Evolutionary conservation across 2,797 vertebrate genomes (phyloP), one percentile per base, ranked within the genome.

Genomic region (Megaceryle alcyon): DNA sequence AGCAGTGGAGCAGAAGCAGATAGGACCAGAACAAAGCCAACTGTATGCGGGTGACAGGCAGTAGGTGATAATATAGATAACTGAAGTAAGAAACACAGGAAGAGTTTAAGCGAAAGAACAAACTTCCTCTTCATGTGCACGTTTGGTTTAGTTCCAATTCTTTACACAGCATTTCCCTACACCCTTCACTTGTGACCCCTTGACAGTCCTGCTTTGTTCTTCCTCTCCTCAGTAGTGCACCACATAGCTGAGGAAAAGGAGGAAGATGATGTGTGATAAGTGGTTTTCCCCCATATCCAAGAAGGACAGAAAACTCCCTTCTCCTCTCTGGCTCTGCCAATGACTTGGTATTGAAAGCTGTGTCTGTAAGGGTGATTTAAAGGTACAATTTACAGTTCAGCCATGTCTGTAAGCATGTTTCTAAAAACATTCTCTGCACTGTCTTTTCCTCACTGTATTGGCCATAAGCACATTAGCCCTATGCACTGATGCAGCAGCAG

Each of bases 161-260:
- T 70, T 80, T 26, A 28, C 3, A 3, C 4, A 63, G 59, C 10
- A 17, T 28, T 56, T 78, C 68, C 28, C 35, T 26, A 6, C 0
- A 0, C 6, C 16, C 28, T 37, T 15, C 23, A 60, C 19, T 41
- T 51, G 10, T 21, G 43, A 72, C 12, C 18, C 72, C 41, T 33
- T 28, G 66, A 48, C 1, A 1, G 56, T 29, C n/a, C 31, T 0
- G 0, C 25, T 37, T 23, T n/a, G 51, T 15, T 18, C 1, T 1
- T 14, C 37, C 53, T 57, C 79, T n/a, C 37, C 53, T 80, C 64
- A 33, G 25, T 7, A 37, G 54, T 14, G 53, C 11, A 12, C 20
- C 59, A 51, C 12, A 53, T 6, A 46, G 25, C 22, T 41, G 33
- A 91, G 63, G 31, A 77, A 86, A 63, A 16, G n/a, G 43, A 71